phyloP scores from a whole-genome alignment of 2,113 vertebrate genomes.

The Nothocercus nigrocapillus region DNA sequence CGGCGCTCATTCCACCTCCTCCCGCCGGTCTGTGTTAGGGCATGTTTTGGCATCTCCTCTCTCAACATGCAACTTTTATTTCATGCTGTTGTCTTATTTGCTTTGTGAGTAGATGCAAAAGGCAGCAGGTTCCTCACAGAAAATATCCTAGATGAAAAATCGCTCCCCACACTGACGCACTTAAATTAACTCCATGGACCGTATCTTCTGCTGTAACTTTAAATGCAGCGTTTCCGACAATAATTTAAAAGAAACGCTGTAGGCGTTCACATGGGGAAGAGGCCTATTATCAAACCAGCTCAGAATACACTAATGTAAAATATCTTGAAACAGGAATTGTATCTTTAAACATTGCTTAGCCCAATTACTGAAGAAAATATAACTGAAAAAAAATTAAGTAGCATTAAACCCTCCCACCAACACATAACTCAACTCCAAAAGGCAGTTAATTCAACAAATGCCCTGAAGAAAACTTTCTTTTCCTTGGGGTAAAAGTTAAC shows the following conservation, averaged over 20 bases:
- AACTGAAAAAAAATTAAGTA: background rate
- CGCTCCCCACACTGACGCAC: background rate
- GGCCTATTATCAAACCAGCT: background rate
- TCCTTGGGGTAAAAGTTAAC: background rate
- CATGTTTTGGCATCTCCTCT: conserved; percentile 85
- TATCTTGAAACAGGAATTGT: background rate
- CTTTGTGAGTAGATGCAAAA: conserved; percentile 74
- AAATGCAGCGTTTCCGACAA: background rate
- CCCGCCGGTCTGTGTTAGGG: conserved; percentile 72
- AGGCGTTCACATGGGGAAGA: background rate
- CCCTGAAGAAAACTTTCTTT: background rate
- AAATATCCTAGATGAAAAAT: conserved; percentile 81
- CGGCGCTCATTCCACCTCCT: background rate
- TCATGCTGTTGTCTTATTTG: conserved; percentile 59
- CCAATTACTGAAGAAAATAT: background rate
- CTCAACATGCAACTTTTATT: conserved; percentile 80
- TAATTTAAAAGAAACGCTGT: background rate
- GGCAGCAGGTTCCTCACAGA: conserved; percentile 68
- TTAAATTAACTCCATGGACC: accelerated
- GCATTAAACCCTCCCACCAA: background rate
- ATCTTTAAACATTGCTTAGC: background rate
- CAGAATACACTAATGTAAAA: background rate
- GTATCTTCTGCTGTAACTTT: background rate
- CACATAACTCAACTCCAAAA: background rate
- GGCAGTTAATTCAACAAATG: background rate